These are phyloP conservation scores for Callocephalon fimbriatum DNA, from an alignment of 2,113 vertebrate genomes.

Conservation along the genomic window DNA sequence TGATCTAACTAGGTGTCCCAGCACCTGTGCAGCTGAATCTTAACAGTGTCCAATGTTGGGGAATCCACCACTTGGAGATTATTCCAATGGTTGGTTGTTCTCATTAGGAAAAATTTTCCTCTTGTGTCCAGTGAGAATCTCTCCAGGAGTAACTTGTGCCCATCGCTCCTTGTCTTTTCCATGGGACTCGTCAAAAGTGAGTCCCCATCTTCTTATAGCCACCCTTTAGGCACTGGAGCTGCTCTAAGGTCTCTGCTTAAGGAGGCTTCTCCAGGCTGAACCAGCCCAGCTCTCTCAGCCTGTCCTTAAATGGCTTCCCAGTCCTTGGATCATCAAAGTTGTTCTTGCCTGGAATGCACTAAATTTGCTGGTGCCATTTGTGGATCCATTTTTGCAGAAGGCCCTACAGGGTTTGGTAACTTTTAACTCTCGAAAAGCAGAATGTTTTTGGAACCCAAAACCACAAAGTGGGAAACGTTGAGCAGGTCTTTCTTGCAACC, in stretches of 20 bases:
- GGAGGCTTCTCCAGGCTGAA: neutral
- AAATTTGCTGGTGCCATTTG: neutral
- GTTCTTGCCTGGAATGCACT: neutral
- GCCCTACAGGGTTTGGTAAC: neutral
- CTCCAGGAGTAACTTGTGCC: neutral
- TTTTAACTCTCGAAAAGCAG: neutral
- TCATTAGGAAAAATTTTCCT: neutral
- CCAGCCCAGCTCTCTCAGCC: neutral
- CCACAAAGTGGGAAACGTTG: fast-evolving
- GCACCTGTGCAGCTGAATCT: neutral
- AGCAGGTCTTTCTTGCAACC: neutral
- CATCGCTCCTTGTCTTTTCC: neutral
- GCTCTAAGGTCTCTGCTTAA: neutral
- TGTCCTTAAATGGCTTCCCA: neutral
- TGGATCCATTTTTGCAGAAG: neutral
- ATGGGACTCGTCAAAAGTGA: neutral
- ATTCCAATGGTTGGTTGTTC: neutral
- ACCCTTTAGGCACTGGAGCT: neutral
- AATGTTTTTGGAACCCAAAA: neutral
- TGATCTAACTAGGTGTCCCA: neutral
- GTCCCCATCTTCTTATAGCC: neutral
- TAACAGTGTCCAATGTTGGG: neutral
- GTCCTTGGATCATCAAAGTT: neutral
- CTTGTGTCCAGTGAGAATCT: neutral
- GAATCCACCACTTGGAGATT: neutral